Conservation (phyloP, 2,888 invertebrate genomes). For the Lobophora halterata region DNA sequence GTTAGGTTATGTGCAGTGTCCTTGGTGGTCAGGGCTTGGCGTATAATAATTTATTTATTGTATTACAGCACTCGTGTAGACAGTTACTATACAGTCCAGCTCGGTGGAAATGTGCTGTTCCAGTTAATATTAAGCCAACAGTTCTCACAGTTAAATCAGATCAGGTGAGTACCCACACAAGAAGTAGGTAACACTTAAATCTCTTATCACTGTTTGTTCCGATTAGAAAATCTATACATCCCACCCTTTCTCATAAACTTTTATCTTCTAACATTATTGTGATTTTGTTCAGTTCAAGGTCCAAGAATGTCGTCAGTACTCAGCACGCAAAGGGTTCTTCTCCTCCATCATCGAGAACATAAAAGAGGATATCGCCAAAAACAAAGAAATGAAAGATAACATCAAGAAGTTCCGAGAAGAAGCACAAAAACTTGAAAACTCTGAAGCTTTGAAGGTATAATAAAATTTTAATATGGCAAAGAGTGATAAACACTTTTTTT, state of each 20-base stretch:
- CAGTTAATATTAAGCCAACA: conserved; percentile 59
- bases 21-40: conserved; percentile 39
- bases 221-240: too few species aligned
- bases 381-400: conserved; percentile 99
- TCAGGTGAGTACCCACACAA: too few species aligned
- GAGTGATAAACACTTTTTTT: too few species aligned
- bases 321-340: conserved; percentile 86
- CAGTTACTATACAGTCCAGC: conserved; percentile 68
- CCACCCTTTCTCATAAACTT: background rate
- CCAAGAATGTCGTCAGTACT: conserved; percentile 68
- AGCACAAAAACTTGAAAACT: conserved; percentile 97
- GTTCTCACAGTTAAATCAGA: conserved; percentile 54
- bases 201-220: too few species aligned
- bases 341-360: conserved; percentile 95
- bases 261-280: conserved; percentile 17
- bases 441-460: conserved; percentile 93
- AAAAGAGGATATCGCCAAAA: conserved; percentile 95
- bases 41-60: conserved; percentile 30
- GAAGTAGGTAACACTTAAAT: too few species aligned
- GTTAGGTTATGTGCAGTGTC: conserved; percentile 59
- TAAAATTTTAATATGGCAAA: too few species aligned
- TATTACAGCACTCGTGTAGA: conserved; percentile 72
- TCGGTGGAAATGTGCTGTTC: conserved; percentile 69
- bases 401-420: conserved; percentile 97
- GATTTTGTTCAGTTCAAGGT: conserved; percentile 51